Base-by-base conservation (phyloP, 1,140 invertebrate species). In the Polypedilum pembai region DNA sequence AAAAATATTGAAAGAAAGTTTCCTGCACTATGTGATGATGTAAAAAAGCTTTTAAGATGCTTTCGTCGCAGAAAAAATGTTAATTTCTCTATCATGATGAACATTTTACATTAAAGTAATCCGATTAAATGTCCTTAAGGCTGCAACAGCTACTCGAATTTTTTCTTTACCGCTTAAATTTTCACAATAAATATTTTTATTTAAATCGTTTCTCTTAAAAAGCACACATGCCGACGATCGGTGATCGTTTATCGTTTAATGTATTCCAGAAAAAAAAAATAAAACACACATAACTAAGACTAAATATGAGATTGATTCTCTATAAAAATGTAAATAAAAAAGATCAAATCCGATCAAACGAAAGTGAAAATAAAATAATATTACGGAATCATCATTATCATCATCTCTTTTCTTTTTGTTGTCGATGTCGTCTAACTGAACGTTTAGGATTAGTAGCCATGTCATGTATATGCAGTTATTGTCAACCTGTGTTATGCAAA, bases 331-430 rank as follows among this genome's bases (percentile, higher is more conserved):
- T 33, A 33, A 33, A 33, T 33, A 33, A 33, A 33, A 56, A 56
- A 56, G 45, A 56, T n/a, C 24, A 33, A 33, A 33, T 33, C 24
- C 24, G 45, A 56, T 56, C 45, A 56, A 56, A 56, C 15, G 45
- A 56, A 56, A 56, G 45, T 56, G 45, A 56, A 56, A 56, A 56
- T n/a, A 56, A 56, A 56, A 56, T n/a, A n/a, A n/a, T 56, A n/a
- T n/a, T 56, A n/a, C n/a, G 45, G 45, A 56, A n/a, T 56, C 45
- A 56, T 56, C 24, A 56, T 56, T 12, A 10, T 56, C 45, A 56
- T n/a, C 45, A 33, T 33, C 5, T 33, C 24, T 33, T 33, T 33
- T 33, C 5, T 33, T 33, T 33, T 33, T 33, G 24, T 33, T 33
- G 5, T 33, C 24, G 24, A 33, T 5, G 5, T 33, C 24, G 24